Evolutionary conservation across 2,888 invertebrate genomes (phyloP), one percentile per base, ranked within the genome.

Genomic region (Scaptomyza polygonia): DNA sequence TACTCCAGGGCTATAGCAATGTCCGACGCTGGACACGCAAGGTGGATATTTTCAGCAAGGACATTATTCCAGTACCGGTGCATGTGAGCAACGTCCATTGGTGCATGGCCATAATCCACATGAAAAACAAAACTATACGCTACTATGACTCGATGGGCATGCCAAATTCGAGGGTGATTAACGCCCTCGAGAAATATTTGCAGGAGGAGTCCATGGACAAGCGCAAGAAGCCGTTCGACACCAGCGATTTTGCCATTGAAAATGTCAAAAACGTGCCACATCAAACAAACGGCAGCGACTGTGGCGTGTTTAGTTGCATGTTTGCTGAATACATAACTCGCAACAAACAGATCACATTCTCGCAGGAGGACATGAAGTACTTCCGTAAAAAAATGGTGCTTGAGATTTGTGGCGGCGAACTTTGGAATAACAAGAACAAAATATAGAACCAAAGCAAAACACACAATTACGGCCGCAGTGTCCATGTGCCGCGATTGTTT

Each of bases 211-310:
- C 96, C 84, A 79, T 94, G 79, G 98, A 99, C 89, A 99, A 99
- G 91, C 97, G 97, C 91, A 96, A 96, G 45, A 86, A 92, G 68
- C 90, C 93, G 0, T 96, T 96, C 71, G 95, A 98, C 83, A 94
- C 95, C 0, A 92, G 90, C 2, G 94, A 93, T 4, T 97, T 97
- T 95, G 92, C 89, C 32, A 92, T 95, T 1, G 94, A 95, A 72
- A 94, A 94, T 79, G 93, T 95, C 0, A 93, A 93, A 88, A 94
- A 97, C 89, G 97, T 98, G 81, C 99, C 99, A 0, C 96, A 96
- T 79, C 99, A 99, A 91, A 96, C 96, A 95, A 99, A 99, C 92
- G 98, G 98, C 57, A 97, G 97, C 90, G 99, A 99, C 92, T 99
- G 99, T 91, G 99, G 99, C 7, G 97, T 99, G 93, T 99, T 99